Base-by-base conservation (phyloP, 2,888 invertebrate genomes). In the Harmothoe impar region DNA sequence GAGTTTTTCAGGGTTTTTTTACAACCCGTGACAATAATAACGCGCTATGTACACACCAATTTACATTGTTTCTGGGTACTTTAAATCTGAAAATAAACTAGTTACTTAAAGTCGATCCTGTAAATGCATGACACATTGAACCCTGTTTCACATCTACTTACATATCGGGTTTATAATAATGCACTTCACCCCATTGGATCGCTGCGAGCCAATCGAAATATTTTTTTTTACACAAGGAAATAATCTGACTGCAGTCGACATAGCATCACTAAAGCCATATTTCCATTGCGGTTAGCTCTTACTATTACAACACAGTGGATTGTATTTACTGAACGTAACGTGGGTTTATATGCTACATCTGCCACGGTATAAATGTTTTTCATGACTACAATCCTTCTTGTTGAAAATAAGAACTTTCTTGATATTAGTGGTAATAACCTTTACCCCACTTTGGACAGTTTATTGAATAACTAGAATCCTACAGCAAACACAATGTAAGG, bases 41-140 rank as follows among this genome's bases (percentile, higher is more conserved):
- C 20, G 62, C 62, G 3, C n/a, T n/a, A 29, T 72, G 25, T 72
- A 7, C 25, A 72, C 72, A 72, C 72, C n/a, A 72, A 72, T 7
- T 72, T 72, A 15, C 0, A 72, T n/a, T 29, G 5, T 62, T 62
- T 62, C n/a, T 62, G n/a, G n/a, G n/a, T n/a, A n/a, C n/a, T n/a
- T n/a, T n/a, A n/a, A 72, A 72, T 25, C 3, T 72, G 29, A 25
- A 29, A 72, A 72, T 72, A 72, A 72, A 29, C 3, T 72, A 72
- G 25, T 72, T 72, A 72, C 72, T 72, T n/a, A 72, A 72, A 62
- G 20, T 72, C 72, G 5, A 72, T 72, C 72, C 72, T 72, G 72
- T 72, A 72, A 72, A 72, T 72, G 72, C 72, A 72, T 29, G 7
- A 62, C n/a, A 23, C n/a, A 72, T 1, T 72, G 29, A 72, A 72